phyloP scores from a whole-genome alignment of 2,888 invertebrate genomes.

The Agriopis leucophaearia region DNA sequence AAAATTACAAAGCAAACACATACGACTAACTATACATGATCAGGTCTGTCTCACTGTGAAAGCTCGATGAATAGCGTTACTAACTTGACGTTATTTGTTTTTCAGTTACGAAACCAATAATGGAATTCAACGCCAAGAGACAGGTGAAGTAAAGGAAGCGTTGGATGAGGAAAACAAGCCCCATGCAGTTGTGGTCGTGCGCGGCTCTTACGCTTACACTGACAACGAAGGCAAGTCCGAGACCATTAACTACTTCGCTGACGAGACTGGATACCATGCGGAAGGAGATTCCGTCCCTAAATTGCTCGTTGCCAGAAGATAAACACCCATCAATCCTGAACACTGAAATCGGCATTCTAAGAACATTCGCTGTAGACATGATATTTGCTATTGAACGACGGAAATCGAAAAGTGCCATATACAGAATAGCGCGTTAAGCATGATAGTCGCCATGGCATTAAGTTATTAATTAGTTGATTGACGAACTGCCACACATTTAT shows the following conservation, averaged over 20 bases:
- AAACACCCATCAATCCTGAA: conserved; percentile 33
- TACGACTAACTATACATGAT: not conserved
- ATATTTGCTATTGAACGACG: conserved; percentile 18
- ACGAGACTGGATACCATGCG: conserved; percentile 88
- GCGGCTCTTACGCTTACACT: conserved; percentile 87
- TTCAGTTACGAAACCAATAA: conserved; percentile 81
- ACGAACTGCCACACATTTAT: conserved; percentile 3
- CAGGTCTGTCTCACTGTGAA: not conserved
- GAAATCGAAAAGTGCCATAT: conserved; percentile 10
- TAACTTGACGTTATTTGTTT: conserved; percentile 2
- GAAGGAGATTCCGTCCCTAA: conserved; percentile 88
- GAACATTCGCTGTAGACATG: not conserved
- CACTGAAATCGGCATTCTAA: not conserved
- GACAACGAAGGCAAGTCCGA: conserved; percentile 84
- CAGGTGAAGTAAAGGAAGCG: conserved; percentile 69
- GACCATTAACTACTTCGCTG: conserved; percentile 84
- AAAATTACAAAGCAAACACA: not conserved
- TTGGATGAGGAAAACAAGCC: conserved; percentile 87
- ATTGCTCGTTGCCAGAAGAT: conserved; percentile 60
- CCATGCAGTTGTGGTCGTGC: conserved; percentile 83
- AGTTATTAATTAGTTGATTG: conserved; percentile 3
- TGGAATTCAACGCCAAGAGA: conserved; percentile 82
- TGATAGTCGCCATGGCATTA: conserved; percentile 5
- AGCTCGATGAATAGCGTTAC: not conserved
- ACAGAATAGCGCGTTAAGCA: conserved; percentile 1